These are phyloP conservation scores for Lasioglossum pauxillum DNA, from an alignment of 2,888 invertebrate species.

Conservation along the genomic window DNA sequence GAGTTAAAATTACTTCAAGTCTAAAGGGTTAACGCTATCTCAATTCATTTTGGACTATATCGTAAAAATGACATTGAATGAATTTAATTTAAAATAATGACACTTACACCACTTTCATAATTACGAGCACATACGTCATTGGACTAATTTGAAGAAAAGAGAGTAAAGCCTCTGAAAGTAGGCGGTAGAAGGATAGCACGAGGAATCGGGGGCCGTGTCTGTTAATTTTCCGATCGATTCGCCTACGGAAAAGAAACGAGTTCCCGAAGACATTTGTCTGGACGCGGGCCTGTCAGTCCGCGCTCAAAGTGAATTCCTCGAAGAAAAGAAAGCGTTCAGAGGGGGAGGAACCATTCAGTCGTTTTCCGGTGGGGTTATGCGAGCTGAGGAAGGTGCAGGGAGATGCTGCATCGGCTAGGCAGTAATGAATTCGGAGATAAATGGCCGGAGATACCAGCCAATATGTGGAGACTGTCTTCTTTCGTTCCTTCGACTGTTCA, in stretches of 20 bases:
- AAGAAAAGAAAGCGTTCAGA: conserved; percentile 63
- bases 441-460: conserved; percentile 76
- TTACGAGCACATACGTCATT: neutral
- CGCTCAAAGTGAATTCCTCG: conserved; percentile 67
- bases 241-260: conserved; percentile 57
- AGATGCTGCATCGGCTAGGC: conserved; percentile 72
- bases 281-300: conserved; percentile 57
- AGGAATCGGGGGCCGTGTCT: conserved; percentile 24
- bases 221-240: conserved; percentile 62
- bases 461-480: conserved; percentile 71
- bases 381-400: conserved; percentile 46
- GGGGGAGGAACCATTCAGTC: conserved; percentile 44
- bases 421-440: conserved; percentile 80
- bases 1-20: no score
- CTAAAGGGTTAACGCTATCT: no score
- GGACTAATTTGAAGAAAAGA: neutral
- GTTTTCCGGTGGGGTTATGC: conserved; percentile 54
- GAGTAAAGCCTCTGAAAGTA: neutral
- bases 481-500: conserved; percentile 56
- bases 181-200: neutral
- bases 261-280: conserved; percentile 65
- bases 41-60: no score
- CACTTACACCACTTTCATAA: no score
- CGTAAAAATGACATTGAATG: no score
- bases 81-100: no score